Conservation (phyloP, 35 echinoderm and acorn worm species). For the Holothuria glaberrima region DNA sequence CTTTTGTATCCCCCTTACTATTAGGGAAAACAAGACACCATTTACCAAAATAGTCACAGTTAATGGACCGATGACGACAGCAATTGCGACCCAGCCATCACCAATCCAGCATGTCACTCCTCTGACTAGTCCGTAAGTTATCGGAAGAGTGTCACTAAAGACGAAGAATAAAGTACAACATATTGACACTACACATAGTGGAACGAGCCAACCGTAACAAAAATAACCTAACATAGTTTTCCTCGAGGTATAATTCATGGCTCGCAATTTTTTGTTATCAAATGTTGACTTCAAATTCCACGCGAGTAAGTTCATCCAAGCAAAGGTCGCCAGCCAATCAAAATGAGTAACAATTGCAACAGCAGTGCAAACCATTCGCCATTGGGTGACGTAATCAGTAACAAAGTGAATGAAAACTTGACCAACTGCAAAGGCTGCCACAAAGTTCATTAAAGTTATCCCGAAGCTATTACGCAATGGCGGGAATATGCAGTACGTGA, state of each 20-base stretch:
- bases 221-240: neutral
- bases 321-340: constrained; percentile 47
- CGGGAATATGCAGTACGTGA: too few relatives aligned
- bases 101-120: constrained; percentile 14
- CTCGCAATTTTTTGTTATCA: neutral
- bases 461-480: too few relatives aligned
- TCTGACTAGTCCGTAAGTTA: neutral
- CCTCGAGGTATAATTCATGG: neutral
- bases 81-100: neutral
- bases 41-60: neutral
- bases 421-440: too few relatives aligned
- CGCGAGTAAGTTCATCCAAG: constrained; percentile 30
- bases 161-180: neutral
- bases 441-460: too few relatives aligned
- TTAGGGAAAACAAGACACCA: neutral
- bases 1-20: constrained; percentile 2
- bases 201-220: constrained; percentile 18
- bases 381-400: too few relatives aligned
- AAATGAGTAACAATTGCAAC: too few relatives aligned
- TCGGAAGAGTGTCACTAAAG: neutral
- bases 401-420: too few relatives aligned
- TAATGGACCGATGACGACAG: neutral
- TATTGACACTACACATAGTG: neutral
- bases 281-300: constrained; percentile 39
- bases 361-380: too few relatives aligned